A percentile compares a stretch with the other conserved stretches of the same genome.
Evolutionary conservation across 2,113 vertebrate genomes (phyloP).

Genomic region (Australoheros scitulus): DNA sequence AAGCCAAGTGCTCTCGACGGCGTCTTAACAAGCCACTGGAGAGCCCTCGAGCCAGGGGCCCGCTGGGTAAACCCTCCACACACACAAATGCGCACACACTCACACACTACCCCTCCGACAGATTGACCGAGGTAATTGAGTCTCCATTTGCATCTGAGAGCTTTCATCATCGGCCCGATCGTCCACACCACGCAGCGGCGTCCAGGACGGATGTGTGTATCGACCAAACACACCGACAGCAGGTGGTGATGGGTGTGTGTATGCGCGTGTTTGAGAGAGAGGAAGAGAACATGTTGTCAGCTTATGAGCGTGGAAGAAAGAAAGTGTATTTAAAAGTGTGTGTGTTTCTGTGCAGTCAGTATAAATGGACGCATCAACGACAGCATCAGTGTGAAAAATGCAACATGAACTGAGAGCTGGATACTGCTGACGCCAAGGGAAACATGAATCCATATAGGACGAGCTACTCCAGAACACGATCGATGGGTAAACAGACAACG

Average conservation of each 20-base stretch:
- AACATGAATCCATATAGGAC: slow-evolving; percentile 47
- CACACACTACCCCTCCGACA: slow-evolving; percentile 81
- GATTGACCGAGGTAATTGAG: slow-evolving; percentile 94
- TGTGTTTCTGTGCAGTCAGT: not conserved
- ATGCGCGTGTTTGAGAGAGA: not conserved
- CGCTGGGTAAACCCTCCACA: slow-evolving; percentile 75
- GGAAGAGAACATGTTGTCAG: not conserved
- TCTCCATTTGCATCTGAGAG: slow-evolving; percentile 88
- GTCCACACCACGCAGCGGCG: slow-evolving; percentile 4
- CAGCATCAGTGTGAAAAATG: slow-evolving; percentile 42
- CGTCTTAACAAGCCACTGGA: slow-evolving; percentile 96
- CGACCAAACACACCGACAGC: slow-evolving; percentile 46
- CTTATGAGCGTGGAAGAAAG: not conserved
- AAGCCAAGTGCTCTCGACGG: slow-evolving; percentile 95
- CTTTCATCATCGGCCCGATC: slow-evolving; percentile 72
- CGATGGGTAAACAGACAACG: not conserved
- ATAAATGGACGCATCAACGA: slow-evolving; percentile 16
- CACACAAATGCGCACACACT: slow-evolving; percentile 21
- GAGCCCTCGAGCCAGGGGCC: slow-evolving; percentile 87
- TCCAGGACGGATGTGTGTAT: slow-evolving; percentile 55
- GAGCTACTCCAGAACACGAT: not conserved
- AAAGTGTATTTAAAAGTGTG: not conserved
- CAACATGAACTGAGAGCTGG: slow-evolving; percentile 3
- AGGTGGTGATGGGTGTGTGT: slow-evolving; percentile 39
- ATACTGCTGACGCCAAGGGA: slow-evolving; percentile 47